Base-by-base conservation (phyloP, 2,888 invertebrate species). In the Drosophila ustulata region DNA sequence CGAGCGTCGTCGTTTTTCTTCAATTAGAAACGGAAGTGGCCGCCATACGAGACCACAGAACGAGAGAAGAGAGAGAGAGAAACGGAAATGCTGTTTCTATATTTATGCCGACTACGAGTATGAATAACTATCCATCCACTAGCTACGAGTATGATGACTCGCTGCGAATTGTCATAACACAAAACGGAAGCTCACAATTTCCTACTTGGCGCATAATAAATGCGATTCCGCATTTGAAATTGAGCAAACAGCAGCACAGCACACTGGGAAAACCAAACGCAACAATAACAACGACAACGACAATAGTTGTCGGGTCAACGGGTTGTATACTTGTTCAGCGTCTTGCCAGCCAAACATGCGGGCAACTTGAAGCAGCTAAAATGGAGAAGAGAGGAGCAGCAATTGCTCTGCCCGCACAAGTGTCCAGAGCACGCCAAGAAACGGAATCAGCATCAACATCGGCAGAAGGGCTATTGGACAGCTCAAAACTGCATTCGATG, bases 101-200 rank as follows among this genome's bases (percentile, higher is more conserved):
- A 80, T 80, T 81, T 75, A 77, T 75, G 77, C 69, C 67, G 51
- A 71, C 64, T 67, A 72, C 46, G 26, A 34, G 37, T 5, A 3
- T 43, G 13, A 26, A 7, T 57, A 18, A 39, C 3, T 41, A 26
- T 28, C 9, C 26, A 26, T 46, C 13, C 39, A 39, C 32, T 25
- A 45, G 43, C 32, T 18, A 41, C 32, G 13, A 45, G 32, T 8
- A 25, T 53, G 68, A 78, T 63, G 63, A 65, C 58, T 43, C 53
- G 57, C 75, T 72, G 79, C 79, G 70, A 89, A 87, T 70, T 78
- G 82, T 73, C 82, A 89, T 87, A 82, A 88, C 75, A 82, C 73
- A 78, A 88, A 85, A 73, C 89, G 89, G 85, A 85, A 89, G 85
- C 80, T 41, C 59, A 82, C 88, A 89, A 89, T 85, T 88, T 85